Percentiles rank a stretch among this genome's conserved stretches.
These are phyloP conservation scores for Chymomyza fuscimana DNA, from an alignment of 2,888 invertebrate species.

Conservation along the genomic window DNA sequence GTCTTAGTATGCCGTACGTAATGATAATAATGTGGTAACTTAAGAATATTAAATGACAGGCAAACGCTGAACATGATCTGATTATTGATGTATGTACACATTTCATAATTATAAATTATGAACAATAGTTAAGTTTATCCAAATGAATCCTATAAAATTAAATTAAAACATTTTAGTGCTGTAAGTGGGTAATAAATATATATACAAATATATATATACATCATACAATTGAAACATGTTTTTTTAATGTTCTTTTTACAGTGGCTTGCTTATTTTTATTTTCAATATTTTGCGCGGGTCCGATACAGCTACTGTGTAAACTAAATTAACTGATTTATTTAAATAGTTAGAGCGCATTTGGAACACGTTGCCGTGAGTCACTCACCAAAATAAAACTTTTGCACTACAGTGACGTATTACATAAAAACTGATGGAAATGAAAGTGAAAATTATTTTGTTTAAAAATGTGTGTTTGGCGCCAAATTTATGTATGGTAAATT, in stretches of 20 bases:
- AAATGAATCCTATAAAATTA: constrained; percentile 78
- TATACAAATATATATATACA: background rate
- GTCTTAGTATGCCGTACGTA: background rate
- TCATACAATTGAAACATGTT: background rate
- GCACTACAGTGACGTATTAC: no score
- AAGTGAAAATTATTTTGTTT: background rate
- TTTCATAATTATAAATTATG: constrained; percentile 61
- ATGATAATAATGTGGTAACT: background rate
- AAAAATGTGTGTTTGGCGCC: background rate
- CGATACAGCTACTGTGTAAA: no score
- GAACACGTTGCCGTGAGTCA: background rate
- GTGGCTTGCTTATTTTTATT: no score
- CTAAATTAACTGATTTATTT: background rate
- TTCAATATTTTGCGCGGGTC: no score
- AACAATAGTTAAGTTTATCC: constrained; percentile 62
- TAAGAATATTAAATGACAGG: constrained; percentile 4
- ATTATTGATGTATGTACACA: constrained; percentile 29
- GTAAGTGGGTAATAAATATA: constrained; percentile 6
- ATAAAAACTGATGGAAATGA: background rate
- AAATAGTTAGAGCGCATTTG: no score
- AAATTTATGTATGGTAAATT: background rate
- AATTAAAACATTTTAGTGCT: constrained; percentile 31
- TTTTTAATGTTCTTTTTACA: background rate
- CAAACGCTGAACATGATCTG: constrained; percentile 34
- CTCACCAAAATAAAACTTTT: no score